Evolutionary conservation across 2,888 invertebrate genomes (phyloP).

Genomic region (Trimorus sp.): DNA sequence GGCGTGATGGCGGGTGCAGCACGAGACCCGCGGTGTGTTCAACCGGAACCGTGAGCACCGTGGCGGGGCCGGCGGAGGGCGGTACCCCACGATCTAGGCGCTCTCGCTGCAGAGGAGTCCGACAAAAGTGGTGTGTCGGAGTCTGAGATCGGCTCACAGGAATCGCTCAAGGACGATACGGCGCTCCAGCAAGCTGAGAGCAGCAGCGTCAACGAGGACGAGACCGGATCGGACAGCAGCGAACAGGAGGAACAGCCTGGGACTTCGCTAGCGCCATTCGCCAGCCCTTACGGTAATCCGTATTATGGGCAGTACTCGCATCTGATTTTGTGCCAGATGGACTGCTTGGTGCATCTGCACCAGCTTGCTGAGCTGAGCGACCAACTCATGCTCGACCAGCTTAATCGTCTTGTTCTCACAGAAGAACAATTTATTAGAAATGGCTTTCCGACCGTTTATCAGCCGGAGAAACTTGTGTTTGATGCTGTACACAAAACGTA

Average conservation of each 20-base stretch:
- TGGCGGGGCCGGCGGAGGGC: too few species aligned
- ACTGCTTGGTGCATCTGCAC: slow-evolving; percentile 7
- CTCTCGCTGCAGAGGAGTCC: too few species aligned
- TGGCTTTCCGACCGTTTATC: slow-evolving; percentile 40
- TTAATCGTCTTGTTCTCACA: slow-evolving; percentile 6
- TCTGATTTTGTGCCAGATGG: background rate
- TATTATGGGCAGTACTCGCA: slow-evolving; percentile 8
- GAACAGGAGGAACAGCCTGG: background rate
- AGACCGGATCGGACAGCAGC: slow-evolving; percentile 34
- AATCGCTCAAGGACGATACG: slow-evolving; percentile 21
- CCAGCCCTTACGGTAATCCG: background rate
- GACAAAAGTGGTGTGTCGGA: slow-evolving; percentile 28
- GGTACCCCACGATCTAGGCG: too few species aligned
- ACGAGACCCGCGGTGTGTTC: too few species aligned
- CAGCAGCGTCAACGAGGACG: slow-evolving; percentile 34
- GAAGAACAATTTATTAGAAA: slow-evolving; percentile 42
- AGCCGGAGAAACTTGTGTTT: slow-evolving; percentile 20
- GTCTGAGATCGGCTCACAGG: slow-evolving; percentile 33
- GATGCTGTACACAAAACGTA: slow-evolving; percentile 14
- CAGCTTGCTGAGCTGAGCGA: background rate
- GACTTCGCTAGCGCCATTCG: background rate
- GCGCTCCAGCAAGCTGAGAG: slow-evolving; percentile 11
- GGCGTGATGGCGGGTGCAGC: too few species aligned
- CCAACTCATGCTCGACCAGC: background rate
- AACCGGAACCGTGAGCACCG: too few species aligned